Evolutionary conservation across 2,797 vertebrate genomes (phyloP).

Genomic region (Peromyscus nudipes): DNA sequence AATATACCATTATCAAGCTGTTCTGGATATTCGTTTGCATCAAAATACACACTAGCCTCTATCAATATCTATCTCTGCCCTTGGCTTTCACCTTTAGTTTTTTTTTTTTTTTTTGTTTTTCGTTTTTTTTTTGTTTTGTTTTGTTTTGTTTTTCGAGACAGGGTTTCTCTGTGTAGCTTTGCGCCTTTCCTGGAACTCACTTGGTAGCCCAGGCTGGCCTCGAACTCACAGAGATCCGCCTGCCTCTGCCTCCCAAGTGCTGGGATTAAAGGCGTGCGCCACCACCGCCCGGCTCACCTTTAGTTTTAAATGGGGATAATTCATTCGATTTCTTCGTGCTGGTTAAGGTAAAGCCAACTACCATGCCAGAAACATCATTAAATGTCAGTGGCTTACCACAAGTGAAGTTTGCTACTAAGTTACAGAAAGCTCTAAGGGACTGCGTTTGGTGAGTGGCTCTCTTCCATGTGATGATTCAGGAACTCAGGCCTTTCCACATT

Average conservation of each 20-base stretch:
- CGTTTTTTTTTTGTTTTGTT: too few relatives aligned
- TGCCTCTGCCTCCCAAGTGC: too few relatives aligned
- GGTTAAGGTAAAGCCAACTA: slow-evolving; percentile 27
- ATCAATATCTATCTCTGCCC: not conserved
- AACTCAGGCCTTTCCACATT: not conserved
- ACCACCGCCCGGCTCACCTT: too few relatives aligned
- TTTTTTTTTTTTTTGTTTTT: too few relatives aligned
- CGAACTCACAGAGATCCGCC: too few relatives aligned
- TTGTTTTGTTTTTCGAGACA: too few relatives aligned
- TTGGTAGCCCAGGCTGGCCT: too few relatives aligned
- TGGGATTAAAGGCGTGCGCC: too few relatives aligned
- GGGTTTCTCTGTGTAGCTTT: too few relatives aligned
- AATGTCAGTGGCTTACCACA: slow-evolving; percentile 1
- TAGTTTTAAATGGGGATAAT: slow-evolving; percentile 25
- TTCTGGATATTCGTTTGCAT: not conserved
- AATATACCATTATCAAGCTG: not conserved
- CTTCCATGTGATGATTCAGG: not conserved
- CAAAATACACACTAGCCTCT: not conserved
- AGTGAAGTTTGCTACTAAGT: slow-evolving; percentile 56
- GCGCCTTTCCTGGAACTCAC: too few relatives aligned
- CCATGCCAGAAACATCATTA: not conserved
- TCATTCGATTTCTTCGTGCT: not conserved
- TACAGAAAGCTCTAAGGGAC: slow-evolving; percentile 12
- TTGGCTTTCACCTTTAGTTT: not conserved
- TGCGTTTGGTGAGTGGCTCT: slow-evolving; percentile 25